These are phyloP conservation scores for Hystrix brachyura DNA, from an alignment of 2,113 vertebrate genomes.

Conservation along the genomic window DNA sequence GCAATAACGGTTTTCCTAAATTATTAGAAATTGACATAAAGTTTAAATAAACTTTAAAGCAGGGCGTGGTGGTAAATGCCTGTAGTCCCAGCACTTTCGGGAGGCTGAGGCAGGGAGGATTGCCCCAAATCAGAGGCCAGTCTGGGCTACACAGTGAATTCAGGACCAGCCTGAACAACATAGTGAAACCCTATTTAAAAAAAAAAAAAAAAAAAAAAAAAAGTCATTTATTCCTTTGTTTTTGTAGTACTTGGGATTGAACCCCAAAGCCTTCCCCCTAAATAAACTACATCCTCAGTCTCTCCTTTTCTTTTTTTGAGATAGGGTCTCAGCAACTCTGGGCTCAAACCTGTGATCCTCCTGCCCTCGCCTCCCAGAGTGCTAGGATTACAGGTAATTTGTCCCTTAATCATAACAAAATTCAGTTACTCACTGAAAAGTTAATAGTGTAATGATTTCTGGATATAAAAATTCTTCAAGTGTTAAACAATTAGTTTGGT, in stretches of 20 bases:
- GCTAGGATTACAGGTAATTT: background rate
- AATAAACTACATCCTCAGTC: background rate
- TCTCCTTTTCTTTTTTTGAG: background rate
- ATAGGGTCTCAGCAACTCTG: background rate
- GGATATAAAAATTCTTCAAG: slow-evolving; percentile 19
- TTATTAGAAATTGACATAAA: background rate
- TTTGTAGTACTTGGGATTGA: background rate
- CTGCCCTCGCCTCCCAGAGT: background rate
- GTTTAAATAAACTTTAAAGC: background rate
- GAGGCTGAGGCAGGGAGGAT: too few relatives aligned
- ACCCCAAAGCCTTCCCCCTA: background rate
- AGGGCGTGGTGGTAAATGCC: too few relatives aligned
- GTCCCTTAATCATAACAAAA: background rate
- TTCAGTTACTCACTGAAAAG: slow-evolving; percentile 43
- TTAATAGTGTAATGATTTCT: background rate
- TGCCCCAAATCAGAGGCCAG: too few relatives aligned
- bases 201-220: background rate
- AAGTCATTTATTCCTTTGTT: background rate
- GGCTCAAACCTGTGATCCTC: background rate
- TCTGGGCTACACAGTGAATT: too few relatives aligned
- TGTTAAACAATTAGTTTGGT: slow-evolving; percentile 42
- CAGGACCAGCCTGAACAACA: background rate
- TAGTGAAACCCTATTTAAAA: too few relatives aligned
- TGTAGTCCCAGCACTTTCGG: too few relatives aligned
- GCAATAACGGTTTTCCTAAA: background rate